Percentiles rank a stretch among this genome's conserved stretches.
Evolutionary conservation across 2,888 invertebrate species (phyloP).

Genomic region (Mellilla xanthometata): DNA sequence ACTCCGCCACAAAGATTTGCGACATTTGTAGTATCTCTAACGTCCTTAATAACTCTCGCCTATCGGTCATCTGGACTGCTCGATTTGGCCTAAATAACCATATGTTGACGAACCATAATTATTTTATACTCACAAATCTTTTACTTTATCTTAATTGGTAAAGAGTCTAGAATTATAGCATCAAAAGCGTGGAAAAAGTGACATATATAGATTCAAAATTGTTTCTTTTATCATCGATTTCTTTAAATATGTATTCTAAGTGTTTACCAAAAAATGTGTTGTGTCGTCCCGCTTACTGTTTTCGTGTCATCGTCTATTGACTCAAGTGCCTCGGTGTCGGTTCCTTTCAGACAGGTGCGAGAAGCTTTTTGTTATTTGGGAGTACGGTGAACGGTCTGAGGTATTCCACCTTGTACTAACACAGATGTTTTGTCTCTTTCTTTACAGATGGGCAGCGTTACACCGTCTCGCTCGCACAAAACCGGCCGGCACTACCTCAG

Average conservation of each 20-base stretch:
- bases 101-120: too few relatives aligned
- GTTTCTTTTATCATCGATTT: too few relatives aligned
- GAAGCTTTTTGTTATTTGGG: constrained; percentile 39
- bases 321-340: constrained; percentile 55
- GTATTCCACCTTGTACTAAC: constrained; percentile 59
- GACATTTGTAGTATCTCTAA: constrained; percentile 23
- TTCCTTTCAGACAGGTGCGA: constrained; percentile 55
- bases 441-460: constrained; percentile 66
- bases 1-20: constrained; percentile 37
- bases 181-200: too few relatives aligned
- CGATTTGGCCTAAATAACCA: constrained; percentile 17
- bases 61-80: constrained; percentile 14
- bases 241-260: too few relatives aligned
- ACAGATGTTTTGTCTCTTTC: constrained; percentile 69
- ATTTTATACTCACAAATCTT: too few relatives aligned
- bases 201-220: too few relatives aligned
- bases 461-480: constrained; percentile 48
- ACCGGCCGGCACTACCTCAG: constrained; percentile 31
- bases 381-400: constrained; percentile 61
- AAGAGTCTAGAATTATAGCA: too few relatives aligned
- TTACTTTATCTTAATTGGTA: too few relatives aligned
- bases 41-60: constrained; percentile 20
- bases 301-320: constrained; percentile 44
- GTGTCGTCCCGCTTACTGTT: constrained; percentile 33
- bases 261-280: constrained; percentile 17